Evolutionary conservation across 2,113 vertebrate species (phyloP).

Genomic region (Lycocorax pyrrhopterus): DNA sequence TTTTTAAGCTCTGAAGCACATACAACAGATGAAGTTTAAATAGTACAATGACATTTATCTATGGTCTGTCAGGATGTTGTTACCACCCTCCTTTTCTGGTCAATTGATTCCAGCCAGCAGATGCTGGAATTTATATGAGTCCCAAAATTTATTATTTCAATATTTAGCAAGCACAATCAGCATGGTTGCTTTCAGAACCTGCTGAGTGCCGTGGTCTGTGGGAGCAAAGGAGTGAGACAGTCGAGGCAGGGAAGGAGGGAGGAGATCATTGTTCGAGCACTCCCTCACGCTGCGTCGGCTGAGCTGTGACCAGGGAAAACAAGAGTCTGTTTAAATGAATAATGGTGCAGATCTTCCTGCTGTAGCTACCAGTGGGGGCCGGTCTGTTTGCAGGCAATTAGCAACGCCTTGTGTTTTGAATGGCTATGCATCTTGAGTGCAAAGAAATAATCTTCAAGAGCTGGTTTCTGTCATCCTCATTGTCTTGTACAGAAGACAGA

Average conservation of each 20-base stretch:
- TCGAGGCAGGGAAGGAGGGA: not conserved
- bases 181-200: not conserved
- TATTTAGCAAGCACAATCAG: not conserved
- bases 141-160: slow-evolving; percentile 16
- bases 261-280: not conserved
- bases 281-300: fast-evolving
- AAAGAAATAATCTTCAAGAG: not conserved
- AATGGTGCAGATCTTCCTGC: not conserved
- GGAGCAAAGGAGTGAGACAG: not conserved
- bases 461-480: not conserved
- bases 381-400: not conserved
- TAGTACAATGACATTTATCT: slow-evolving; percentile 9
- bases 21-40: slow-evolving; percentile 58
- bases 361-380: not conserved
- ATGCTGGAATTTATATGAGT: not conserved
- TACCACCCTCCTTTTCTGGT: slow-evolving; percentile 21
- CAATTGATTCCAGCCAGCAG: not conserved
- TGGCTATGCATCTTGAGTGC: not conserved
- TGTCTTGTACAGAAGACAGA: not conserved
- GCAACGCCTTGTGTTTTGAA: not conserved
- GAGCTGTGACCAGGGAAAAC: not conserved
- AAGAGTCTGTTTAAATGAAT: not conserved
- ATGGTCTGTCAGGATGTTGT: slow-evolving; percentile 24
- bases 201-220: not conserved
- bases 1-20: slow-evolving; percentile 55